Evolutionary conservation across 2,888 invertebrate species (phyloP).

Genomic region (Apantesis nais): DNA sequence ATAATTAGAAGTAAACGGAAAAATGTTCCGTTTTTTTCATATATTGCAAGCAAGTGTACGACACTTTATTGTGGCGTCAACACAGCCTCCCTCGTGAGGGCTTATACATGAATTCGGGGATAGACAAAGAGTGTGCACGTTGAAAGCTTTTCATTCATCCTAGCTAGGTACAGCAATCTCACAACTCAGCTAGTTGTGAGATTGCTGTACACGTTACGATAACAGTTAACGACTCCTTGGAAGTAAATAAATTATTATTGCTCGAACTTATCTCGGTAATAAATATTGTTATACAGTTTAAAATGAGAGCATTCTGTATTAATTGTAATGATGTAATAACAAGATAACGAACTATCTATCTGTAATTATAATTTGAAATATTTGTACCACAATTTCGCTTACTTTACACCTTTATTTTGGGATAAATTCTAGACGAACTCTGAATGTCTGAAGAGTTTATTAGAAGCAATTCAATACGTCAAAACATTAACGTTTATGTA

Average conservation of each 20-base stretch:
- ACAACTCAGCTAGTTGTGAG: slow-evolving; percentile 56
- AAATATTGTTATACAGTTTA: slow-evolving; percentile 42
- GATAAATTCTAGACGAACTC: neutral
- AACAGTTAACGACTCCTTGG: slow-evolving; percentile 63
- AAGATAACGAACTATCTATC: slow-evolving; percentile 20
- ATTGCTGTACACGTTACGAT: slow-evolving; percentile 61
- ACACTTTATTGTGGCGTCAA: slow-evolving; percentile 62
- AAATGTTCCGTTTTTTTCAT: slow-evolving; percentile 36
- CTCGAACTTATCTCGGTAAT: slow-evolving; percentile 35
- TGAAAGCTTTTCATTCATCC: slow-evolving; percentile 70
- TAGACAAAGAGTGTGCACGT: slow-evolving; percentile 71
- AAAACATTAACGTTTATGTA: slow-evolving; percentile 37
- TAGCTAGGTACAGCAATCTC: too few species aligned
- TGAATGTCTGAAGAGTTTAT: slow-evolving; percentile 26
- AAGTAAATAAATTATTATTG: slow-evolving; percentile 44
- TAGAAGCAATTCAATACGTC: slow-evolving; percentile 28
- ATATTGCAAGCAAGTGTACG: slow-evolving; percentile 50
- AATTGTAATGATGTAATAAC: slow-evolving; percentile 30
- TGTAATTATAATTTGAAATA: slow-evolving; percentile 1
- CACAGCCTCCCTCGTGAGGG: slow-evolving; percentile 60
- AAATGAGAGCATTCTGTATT: slow-evolving; percentile 14
- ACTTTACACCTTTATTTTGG: neutral
- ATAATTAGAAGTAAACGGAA: slow-evolving; percentile 36
- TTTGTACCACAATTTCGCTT: neutral
- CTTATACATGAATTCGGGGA: slow-evolving; percentile 73